Evolutionary conservation across 1,140 invertebrate species (phyloP), one percentile per base, ranked within the genome.

Genomic region (Aleiodes sp.): DNA sequence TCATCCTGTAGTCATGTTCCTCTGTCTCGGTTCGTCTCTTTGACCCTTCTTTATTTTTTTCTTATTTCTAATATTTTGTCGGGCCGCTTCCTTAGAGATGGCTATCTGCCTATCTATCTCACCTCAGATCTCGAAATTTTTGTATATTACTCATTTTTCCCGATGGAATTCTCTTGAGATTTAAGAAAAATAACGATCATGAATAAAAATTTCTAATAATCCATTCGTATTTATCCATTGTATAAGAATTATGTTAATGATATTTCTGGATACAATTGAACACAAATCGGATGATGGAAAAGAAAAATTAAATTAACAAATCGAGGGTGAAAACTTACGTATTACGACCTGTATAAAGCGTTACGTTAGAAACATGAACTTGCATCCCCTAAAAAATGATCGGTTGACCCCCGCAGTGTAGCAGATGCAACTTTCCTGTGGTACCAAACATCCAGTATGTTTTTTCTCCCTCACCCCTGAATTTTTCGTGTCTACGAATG

Each of bases 301-400:
- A 62, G n/a, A 24, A 35, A 62, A 62, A 61, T 61, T 16, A 16
- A 37, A 61, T 61, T 26, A 28, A 43, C 19, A 21, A 70, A 57
- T 28, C 4, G 26, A 57, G 46, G 37, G 31, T 41, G 24, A 46
- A 68, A 37, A 52, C n/a, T n/a, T n/a, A n/a, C n/a, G 28, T 46
- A 57, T 64, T 24, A n/a, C 26, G 28, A 39, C 31, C 10, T 21
- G 2, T 26, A 57, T 28, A 68, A 61, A 31, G 61, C 29, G 41
- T 33, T 14, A 19, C 39, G 19, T 29, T 39, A 28, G 6, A 35
- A 59, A 12, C 57, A 56, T 56, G 37, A 60, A 19, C 46, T 43
- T 68, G 75, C 66, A 75, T 71, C 77, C 76, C 71, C 33, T 75
- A 74, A 79, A 79, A 79, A 77, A 78, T 78, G 75, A 79, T 72